phyloP scores from a whole-genome alignment of 2,113 vertebrate species.

The Penelope pileata region DNA sequence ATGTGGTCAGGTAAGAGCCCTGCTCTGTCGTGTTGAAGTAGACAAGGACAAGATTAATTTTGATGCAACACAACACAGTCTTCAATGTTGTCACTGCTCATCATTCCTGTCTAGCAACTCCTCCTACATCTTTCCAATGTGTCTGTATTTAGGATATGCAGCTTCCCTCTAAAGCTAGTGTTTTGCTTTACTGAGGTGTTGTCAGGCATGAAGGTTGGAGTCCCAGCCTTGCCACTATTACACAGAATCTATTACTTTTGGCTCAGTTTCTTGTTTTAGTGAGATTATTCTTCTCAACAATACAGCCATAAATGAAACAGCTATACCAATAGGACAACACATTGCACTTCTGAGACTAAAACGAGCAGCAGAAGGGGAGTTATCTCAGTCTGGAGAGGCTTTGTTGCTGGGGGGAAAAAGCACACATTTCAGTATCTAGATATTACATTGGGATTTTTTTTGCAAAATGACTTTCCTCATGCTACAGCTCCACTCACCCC shows the following conservation, averaged over 20 bases:
- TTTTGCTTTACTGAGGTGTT: not conserved
- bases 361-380: not conserved
- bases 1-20: not conserved
- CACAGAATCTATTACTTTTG: not conserved
- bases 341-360: slow-evolving; percentile 37
- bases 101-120: not conserved
- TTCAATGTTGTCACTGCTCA: not conserved
- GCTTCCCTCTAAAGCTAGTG: not conserved
- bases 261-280: not conserved
- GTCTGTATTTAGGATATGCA: not conserved
- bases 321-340: not conserved
- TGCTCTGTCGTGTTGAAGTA: not conserved
- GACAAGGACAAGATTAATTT: not conserved
- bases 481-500: not conserved
- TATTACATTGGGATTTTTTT: not conserved
- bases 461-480: not conserved
- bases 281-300: slow-evolving; percentile 9
- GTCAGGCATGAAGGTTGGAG: not conserved
- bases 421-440: not conserved
- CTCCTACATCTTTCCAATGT: not conserved
- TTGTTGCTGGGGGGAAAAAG: not conserved
- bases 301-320: slow-evolving; percentile 6
- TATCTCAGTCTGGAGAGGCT: slow-evolving; percentile 2
- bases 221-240: not conserved
- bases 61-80: not conserved